Base-by-base conservation (phyloP, 2,113 vertebrate species). In the Tragelaphus strepsiceros region DNA sequence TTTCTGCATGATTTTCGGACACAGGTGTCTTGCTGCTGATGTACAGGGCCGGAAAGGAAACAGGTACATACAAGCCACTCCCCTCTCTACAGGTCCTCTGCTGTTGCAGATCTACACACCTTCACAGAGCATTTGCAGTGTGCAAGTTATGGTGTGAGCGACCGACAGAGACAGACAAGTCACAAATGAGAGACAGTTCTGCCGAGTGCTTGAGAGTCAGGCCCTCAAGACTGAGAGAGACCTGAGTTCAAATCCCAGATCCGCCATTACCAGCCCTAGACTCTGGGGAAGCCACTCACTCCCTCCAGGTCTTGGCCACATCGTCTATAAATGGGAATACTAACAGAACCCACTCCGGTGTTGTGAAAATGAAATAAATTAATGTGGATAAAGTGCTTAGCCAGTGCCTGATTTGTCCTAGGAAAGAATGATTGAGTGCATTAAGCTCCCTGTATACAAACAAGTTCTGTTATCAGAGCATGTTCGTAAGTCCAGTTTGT, bases 281-380 rank as follows among this genome's bases (percentile, higher is more conserved):
- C 43, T 89, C n/a, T 26, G 39, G 64, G 17, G 4, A 62, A 93
- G 39, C 71, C 90, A 26, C 15, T 93, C n/a, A 32, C 1, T 35
- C 16, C 21, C 26, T 54, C 24, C 61, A 56, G 46, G 30, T 5
- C 30, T 94, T 91, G 22, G 30, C 17, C 58, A 26, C 2, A 24
- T 77, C 0, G 10, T 43, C 35, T 83, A 6, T n/a, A 90, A 78
- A 92, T 46, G 13, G 4, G 19, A 77, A 54, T 71, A 49, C 32
- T 71, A 88, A 92, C 10, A 19, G 32, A 85, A 51, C 2, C 0
- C 28, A 74, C 39, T 30, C 84, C 16, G 2, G 2, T 89, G 12
- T 11, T 78, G 16, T 21, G 24, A 90, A 54, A 87, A 91, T 58
- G 21, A 39, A 97, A 94, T 62, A 62, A 82, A 96, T 77, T 43